These are phyloP conservation scores for Accipiter cooperii DNA, from an alignment of 2,113 vertebrate species.

Conservation along the genomic window DNA sequence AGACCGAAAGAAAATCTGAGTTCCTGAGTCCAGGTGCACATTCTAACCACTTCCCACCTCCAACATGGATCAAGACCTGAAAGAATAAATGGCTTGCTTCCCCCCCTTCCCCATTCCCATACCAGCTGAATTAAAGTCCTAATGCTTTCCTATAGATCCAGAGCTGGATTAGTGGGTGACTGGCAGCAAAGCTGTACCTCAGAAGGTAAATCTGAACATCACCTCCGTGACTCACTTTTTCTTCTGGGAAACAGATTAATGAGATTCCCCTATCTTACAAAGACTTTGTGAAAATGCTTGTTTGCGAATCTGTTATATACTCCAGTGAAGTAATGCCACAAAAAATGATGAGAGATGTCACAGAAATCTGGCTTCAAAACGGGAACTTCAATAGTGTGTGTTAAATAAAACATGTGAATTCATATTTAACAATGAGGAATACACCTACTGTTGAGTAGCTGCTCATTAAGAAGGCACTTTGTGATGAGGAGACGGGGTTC, in stretches of 20 bases:
- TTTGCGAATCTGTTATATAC: not conserved
- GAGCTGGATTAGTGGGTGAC: not conserved
- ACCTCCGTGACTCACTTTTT: not conserved
- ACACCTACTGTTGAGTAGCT: not conserved
- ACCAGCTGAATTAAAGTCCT: not conserved
- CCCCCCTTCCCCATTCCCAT: not conserved
- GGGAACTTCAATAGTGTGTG: not conserved
- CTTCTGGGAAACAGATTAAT: not conserved
- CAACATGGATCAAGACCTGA: not conserved
- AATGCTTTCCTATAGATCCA: not conserved
- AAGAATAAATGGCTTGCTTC: not conserved
- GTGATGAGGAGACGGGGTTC: not conserved
- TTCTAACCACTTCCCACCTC: not conserved
- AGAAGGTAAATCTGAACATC: not conserved
- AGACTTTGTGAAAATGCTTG: not conserved
- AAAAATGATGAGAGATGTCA: not conserved
- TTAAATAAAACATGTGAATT: slow-evolving; percentile 45
- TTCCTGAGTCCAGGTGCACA: not conserved
- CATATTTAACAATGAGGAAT: not conserved
- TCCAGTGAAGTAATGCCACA: not conserved
- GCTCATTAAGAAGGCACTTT: slow-evolving; percentile 8
- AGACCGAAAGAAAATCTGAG: not conserved
- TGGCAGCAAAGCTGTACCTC: not conserved
- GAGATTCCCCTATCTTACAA: not conserved
- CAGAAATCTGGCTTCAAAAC: not conserved